phyloP scores from a whole-genome alignment of 2,797 vertebrate genomes.

The Tokudaia muenninki region DNA sequence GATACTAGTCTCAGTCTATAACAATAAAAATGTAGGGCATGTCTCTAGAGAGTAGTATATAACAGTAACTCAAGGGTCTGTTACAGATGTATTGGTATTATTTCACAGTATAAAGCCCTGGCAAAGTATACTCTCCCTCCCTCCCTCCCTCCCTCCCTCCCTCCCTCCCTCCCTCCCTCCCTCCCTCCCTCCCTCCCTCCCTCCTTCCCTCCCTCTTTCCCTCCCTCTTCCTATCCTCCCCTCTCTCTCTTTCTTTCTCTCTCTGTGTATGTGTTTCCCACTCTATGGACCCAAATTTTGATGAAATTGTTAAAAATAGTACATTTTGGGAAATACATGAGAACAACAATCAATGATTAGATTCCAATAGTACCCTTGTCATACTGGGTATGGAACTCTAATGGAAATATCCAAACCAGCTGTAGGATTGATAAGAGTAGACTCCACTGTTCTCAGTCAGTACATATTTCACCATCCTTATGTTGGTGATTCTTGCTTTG shows the following conservation, averaged over 20 bases:
- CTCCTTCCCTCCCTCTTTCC: fast-evolving
- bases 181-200: not conserved
- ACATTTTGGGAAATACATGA: not conserved
- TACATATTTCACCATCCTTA: not conserved
- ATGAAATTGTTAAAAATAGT: not conserved
- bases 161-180: not conserved
- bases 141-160: too few species aligned
- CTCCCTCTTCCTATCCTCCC: too few species aligned
- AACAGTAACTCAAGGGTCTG: not conserved
- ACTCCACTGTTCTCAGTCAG: not conserved
- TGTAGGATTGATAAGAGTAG: not conserved
- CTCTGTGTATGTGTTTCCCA: not conserved
- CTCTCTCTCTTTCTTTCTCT: too few species aligned
- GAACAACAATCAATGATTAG: not conserved
- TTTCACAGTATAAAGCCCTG: not conserved
- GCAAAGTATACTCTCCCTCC: not conserved
- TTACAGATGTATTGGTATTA: not conserved
- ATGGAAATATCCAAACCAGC: not conserved
- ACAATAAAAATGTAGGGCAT: not conserved
- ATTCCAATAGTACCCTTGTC: not conserved
- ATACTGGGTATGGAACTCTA: not conserved
- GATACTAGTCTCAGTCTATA: not conserved
- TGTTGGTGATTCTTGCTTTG: not conserved
- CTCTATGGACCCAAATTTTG: not conserved
- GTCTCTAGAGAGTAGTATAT: not conserved